Conservation (phyloP, 2,797 vertebrate species). For the Catharus ustulatus region DNA sequence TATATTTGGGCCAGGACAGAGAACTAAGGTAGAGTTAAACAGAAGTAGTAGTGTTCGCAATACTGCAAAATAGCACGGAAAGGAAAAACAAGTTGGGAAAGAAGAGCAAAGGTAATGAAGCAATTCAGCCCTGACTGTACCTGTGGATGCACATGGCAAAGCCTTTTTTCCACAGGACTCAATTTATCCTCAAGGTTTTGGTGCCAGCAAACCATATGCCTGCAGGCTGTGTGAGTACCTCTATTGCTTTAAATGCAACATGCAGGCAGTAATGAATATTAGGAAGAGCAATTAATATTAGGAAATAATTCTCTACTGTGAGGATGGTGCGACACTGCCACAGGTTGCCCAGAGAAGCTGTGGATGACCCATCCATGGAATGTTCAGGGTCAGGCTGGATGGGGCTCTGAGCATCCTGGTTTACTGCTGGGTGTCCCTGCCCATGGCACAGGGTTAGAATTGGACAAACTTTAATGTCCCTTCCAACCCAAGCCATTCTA, state of each 20-base stretch:
- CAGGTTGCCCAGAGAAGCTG: not conserved
- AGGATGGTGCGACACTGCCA: not conserved
- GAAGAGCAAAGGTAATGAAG: conserved; percentile 29
- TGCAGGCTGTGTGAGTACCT: not conserved
- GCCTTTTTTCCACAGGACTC: not conserved
- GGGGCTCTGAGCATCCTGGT: not conserved
- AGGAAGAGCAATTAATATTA: not conserved
- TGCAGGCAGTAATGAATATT: not conserved
- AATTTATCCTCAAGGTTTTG: not conserved
- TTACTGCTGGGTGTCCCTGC: too few relatives aligned
- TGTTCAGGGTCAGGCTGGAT: not conserved
- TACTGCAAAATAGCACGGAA: not conserved
- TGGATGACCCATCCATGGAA: not conserved
- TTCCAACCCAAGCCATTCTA: not conserved
- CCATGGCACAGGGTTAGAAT: not conserved
- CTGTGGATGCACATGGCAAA: not conserved
- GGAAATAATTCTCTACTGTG: not conserved
- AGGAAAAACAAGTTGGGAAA: conserved; percentile 43
- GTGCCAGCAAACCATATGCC: not conserved
- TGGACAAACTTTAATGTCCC: not conserved
- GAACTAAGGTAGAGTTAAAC: not conserved
- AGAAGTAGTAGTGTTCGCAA: not conserved
- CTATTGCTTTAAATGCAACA: not conserved
- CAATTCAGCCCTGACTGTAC: not conserved
- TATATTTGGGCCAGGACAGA: not conserved